phyloP scores from a whole-genome alignment of 2,888 invertebrate species.

The Dryadula phaetusa region DNA sequence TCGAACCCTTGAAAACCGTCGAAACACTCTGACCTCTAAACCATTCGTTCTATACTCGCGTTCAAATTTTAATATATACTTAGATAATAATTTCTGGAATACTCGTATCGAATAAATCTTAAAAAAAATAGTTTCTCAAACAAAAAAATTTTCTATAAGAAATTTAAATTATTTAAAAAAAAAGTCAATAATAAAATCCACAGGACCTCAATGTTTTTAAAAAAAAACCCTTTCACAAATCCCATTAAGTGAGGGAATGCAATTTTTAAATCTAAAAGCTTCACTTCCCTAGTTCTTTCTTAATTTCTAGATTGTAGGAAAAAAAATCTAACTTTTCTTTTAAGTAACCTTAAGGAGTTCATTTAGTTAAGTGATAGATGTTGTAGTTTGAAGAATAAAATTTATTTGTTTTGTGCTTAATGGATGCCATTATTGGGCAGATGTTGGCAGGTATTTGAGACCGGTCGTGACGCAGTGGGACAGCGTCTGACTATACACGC shows the following conservation, averaged over 20 bases:
- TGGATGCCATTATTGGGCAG: too few species aligned
- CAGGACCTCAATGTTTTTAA: constrained; percentile 34
- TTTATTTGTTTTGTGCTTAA: background rate
- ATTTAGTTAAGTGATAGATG: constrained; percentile 12
- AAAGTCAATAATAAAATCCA: background rate
- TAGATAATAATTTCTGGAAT: too few species aligned
- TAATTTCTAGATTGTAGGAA: constrained; percentile 40
- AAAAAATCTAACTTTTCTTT: background rate
- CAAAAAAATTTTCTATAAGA: too few species aligned
- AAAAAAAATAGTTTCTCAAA: too few species aligned
- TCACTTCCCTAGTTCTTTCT: constrained; percentile 42
- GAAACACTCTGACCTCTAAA: too few species aligned
- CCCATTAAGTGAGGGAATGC: constrained; percentile 47
- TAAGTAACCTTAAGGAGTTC: background rate
- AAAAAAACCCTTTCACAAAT: constrained; percentile 38
- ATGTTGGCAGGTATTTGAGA: too few species aligned
- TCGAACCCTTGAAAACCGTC: too few species aligned
- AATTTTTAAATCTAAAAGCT: constrained; percentile 43
- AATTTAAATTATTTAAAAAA: background rate
- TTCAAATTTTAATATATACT: too few species aligned
- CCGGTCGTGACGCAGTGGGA: too few species aligned
- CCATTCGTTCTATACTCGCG: too few species aligned
- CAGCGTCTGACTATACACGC: too few species aligned
- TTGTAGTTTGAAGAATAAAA: background rate
- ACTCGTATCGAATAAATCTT: too few species aligned